Conservation (phyloP, 2,888 invertebrate species). For the Aphidius colemani region DNA sequence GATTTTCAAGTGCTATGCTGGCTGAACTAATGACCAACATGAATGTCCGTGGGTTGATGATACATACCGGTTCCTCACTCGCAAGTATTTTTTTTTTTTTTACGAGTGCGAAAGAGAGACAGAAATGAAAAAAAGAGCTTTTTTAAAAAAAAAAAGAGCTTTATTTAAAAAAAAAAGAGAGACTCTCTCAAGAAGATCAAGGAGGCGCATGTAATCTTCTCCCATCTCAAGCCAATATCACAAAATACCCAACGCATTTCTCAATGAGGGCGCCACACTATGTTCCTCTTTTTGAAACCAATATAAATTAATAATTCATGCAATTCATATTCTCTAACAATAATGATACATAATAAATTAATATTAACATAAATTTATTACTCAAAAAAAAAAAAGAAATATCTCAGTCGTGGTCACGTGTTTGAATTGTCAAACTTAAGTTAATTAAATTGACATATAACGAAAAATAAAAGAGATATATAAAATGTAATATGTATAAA, state of each 20-base stretch:
- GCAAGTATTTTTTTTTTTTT: slow-evolving; percentile 6
- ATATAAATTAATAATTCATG: too few relatives aligned
- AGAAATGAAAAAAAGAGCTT: slow-evolving; percentile 19
- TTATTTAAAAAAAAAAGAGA: too few relatives aligned
- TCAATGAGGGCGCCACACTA: slow-evolving; percentile 45
- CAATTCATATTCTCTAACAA: too few relatives aligned
- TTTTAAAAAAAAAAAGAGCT: slow-evolving; percentile 7
- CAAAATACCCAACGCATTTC: slow-evolving; percentile 25
- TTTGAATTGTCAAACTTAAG: too few relatives aligned
- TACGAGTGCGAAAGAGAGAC: slow-evolving; percentile 12
- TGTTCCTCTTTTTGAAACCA: neutral
- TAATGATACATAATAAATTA: too few relatives aligned
- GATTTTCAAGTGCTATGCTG: slow-evolving; percentile 50
- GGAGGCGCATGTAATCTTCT: neutral
- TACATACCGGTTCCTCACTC: slow-evolving; percentile 48
- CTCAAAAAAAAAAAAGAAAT: too few relatives aligned
- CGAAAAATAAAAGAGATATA: too few relatives aligned
- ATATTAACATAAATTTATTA: too few relatives aligned
- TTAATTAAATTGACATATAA: too few relatives aligned
- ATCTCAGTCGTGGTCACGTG: too few relatives aligned
- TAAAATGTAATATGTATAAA: too few relatives aligned
- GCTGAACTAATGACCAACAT: slow-evolving; percentile 55
- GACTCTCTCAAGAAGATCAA: too few relatives aligned
- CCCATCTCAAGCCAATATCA: slow-evolving; percentile 10
- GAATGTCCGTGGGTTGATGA: slow-evolving; percentile 49